Conservation (phyloP, 2,888 invertebrate genomes). For the Cosmia trapezina region DNA sequence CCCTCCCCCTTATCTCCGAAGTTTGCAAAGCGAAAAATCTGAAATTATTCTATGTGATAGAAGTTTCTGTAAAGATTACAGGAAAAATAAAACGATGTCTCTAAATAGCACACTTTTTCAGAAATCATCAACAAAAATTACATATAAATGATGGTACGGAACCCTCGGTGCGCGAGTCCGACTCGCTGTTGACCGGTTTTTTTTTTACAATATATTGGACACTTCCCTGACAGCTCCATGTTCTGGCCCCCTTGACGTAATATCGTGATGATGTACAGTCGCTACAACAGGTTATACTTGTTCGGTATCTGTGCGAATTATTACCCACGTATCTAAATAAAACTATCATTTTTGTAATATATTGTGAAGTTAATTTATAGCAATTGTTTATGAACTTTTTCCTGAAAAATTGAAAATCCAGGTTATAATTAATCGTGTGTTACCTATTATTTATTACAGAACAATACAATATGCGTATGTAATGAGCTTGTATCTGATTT, state of each 20-base stretch:
- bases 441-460: constrained; percentile 19
- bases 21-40: too few relatives aligned
- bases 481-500: constrained; percentile 35
- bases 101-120: too few relatives aligned
- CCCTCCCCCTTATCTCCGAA: too few relatives aligned
- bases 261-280: constrained; percentile 34
- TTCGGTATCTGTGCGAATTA: constrained; percentile 23
- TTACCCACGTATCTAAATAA: constrained; percentile 13
- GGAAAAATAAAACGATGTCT: too few relatives aligned
- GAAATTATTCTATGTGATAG: too few relatives aligned
- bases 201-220: constrained; percentile 48
- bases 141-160: too few relatives aligned
- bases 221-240: constrained; percentile 45
- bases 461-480: constrained; percentile 18
- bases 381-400: constrained; percentile 13
- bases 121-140: too few relatives aligned
- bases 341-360: constrained; percentile 8
- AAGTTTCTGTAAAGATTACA: too few relatives aligned
- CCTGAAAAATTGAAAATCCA: neutral
- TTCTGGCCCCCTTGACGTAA: constrained; percentile 43
- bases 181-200: too few relatives aligned
- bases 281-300: constrained; percentile 32
- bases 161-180: too few relatives aligned
- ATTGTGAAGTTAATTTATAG: constrained; percentile 10
- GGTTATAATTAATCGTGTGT: constrained; percentile 3